Conservation (phyloP, 92 coral and sea anemone genomes). For the Epizoanthus illoricatus region DNA sequence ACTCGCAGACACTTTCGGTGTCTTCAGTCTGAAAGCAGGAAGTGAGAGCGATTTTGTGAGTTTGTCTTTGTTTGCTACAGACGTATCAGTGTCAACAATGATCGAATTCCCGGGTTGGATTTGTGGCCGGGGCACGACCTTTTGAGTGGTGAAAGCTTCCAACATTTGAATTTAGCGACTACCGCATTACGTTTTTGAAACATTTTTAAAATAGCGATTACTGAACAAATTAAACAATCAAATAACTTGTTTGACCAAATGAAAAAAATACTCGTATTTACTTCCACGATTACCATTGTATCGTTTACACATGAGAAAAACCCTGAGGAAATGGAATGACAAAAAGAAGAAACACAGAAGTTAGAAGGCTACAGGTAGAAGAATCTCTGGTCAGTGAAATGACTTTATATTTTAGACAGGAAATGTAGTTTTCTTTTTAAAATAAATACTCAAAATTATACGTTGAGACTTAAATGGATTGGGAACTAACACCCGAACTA, state of each 20-base stretch:
- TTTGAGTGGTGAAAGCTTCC: background rate
- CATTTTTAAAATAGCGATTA: background rate
- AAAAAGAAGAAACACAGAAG: background rate
- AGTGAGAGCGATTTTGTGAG: background rate
- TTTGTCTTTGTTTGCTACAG: no score
- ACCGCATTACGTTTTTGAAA: background rate
- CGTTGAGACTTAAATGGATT: no score
- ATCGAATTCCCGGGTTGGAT: constrained; percentile 11
- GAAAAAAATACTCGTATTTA: no score
- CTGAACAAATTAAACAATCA: background rate
- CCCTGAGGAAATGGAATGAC: background rate
- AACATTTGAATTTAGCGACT: background rate
- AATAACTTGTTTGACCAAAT: background rate
- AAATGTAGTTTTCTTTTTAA: background rate
- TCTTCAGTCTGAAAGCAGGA: background rate
- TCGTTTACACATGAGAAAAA: background rate
- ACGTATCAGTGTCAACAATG: background rate
- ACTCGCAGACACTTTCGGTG: background rate
- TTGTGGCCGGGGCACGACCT: constrained; percentile 17
- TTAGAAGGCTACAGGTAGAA: background rate
- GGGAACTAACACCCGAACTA: no score
- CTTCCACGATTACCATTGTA: no score
- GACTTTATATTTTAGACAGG: background rate
- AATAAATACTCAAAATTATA: background rate
- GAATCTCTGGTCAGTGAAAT: background rate